phyloP scores from a whole-genome alignment of 2,888 invertebrate genomes.

The Griposia aprilina region DNA sequence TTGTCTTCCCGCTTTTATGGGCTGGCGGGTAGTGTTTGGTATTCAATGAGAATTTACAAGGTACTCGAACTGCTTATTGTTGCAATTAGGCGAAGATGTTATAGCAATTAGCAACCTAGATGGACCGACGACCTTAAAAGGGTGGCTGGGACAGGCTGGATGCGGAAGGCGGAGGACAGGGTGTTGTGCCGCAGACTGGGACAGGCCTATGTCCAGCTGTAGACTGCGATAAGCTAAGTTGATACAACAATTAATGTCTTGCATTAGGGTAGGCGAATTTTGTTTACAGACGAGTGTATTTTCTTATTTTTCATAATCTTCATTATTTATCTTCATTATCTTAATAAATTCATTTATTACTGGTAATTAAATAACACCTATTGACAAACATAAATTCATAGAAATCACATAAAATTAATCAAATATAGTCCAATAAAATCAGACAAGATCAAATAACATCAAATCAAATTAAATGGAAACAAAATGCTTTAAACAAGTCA shows the following conservation, averaged over 20 bases:
- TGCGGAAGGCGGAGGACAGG: neutral
- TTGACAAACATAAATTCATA: neutral
- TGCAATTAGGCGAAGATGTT: neutral
- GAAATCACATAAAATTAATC: neutral
- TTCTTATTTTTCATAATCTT: neutral
- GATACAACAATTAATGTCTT: neutral
- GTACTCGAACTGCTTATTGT: neutral
- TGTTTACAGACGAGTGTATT: neutral
- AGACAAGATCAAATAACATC: neutral
- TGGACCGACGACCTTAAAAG: neutral
- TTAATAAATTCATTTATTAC: neutral
- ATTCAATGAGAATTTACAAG: slow-evolving; percentile 1
- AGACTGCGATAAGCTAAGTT: neutral
- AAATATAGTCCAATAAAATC: too few species aligned
- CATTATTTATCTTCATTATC: too few species aligned
- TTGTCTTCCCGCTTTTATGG: slow-evolving; percentile 40
- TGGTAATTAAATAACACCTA: neutral
- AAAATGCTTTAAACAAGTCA: neutral
- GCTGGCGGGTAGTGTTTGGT: neutral
- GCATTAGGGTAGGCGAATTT: too few species aligned
- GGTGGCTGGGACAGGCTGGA: neutral
- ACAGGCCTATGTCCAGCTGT: too few species aligned
- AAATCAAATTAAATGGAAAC: neutral
- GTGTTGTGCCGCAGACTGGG: neutral
- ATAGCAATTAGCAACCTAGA: neutral